phyloP scores from a whole-genome alignment of 2,797 vertebrate genomes.

The Bucorvus abyssinicus region DNA sequence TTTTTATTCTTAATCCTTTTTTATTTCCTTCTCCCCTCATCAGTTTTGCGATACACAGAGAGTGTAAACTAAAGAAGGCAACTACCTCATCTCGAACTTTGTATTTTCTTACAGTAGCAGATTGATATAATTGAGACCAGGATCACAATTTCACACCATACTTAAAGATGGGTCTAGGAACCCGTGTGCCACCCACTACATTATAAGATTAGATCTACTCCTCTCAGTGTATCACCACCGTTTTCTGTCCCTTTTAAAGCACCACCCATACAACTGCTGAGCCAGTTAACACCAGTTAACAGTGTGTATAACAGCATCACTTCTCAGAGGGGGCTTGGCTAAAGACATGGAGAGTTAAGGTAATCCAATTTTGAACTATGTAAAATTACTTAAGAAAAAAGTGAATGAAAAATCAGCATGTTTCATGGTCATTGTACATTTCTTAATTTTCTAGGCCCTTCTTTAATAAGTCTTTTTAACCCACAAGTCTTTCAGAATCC shows the following conservation, averaged over 20 bases:
- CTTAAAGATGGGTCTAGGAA: neutral
- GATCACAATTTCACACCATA: neutral
- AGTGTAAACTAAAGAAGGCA: neutral
- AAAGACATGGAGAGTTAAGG: neutral
- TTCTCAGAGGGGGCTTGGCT: neutral
- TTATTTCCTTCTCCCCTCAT: neutral
- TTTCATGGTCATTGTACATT: neutral
- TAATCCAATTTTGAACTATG: neutral
- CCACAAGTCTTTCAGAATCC: neutral
- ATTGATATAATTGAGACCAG: neutral
- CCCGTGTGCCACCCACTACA: neutral
- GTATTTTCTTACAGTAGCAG: neutral
- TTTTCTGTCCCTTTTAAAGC: neutral
- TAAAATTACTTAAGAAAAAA: neutral
- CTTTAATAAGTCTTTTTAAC: neutral
- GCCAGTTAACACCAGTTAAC: neutral
- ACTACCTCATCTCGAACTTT: neutral
- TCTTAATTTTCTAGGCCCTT: neutral
- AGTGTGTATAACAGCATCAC: neutral
- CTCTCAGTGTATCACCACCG: neutral
- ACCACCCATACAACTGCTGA: neutral
- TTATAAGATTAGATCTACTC: neutral
- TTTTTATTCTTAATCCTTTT: neutral
- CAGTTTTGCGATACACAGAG: rapidly evolving
- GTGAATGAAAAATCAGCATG: neutral